Evolutionary conservation across 2,113 vertebrate species (phyloP), one percentile per base, ranked within the genome.

Genomic region (Bubo bubo): DNA sequence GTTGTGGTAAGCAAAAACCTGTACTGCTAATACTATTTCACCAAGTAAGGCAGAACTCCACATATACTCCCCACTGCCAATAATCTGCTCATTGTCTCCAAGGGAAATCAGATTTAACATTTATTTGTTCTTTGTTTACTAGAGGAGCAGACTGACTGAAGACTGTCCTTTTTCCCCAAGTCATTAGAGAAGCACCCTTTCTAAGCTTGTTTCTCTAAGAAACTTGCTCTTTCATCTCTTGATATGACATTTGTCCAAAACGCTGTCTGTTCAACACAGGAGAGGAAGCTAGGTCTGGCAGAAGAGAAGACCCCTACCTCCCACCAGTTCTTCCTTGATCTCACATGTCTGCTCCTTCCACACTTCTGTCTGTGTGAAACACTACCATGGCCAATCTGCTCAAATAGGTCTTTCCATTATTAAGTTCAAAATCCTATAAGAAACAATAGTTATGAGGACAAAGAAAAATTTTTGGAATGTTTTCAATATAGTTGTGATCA

Each of bases 51-150:
- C 7, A 52, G 75, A 66, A 56, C 66, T 88, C 59, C 34, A 77
- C 66, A 53, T 10, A 13, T 27, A 53, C 16, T 60, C 21, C 47
- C 12, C 52, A 9, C 55, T 93, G 79, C 68, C 90, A 68, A 59
- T 71, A 67, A 91, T 16, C 60, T 64, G 52, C 64, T 87, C 35
- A 3, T 63, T 60, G 56, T 64, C 84, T 73, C 62, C 1, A 1
- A 9, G 9, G 58, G 7, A 82, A 91, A 62, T 56, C 19, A 66
- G 60, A 60, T 72, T 72, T 49, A 79, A 74, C 45, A 53, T 85
- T 87, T 39, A 28, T 68, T 68, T 93, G 81, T 74, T 53, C 77
- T 56, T 70, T 68, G 74, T 56, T 79, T 88, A 67, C 30, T 30
- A 52, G 23, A 74, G 52, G 30, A 79, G 73, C 77, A 75, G 60